Evolutionary conservation across 2,888 invertebrate genomes (phyloP).

Genomic region (Hirudinaria manillensis): DNA sequence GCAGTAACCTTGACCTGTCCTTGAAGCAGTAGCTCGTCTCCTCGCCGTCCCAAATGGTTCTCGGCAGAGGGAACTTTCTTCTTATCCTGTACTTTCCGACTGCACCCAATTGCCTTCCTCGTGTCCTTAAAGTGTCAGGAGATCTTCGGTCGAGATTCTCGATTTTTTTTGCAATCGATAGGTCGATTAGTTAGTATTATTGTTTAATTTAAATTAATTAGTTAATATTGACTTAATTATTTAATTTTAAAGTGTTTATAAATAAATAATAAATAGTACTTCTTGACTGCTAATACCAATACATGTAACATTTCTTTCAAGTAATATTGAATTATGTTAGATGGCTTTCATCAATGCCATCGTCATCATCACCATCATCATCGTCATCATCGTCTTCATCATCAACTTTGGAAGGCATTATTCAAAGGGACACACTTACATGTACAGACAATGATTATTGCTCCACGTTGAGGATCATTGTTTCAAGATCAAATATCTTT

Average conservation of each 20-base stretch:
- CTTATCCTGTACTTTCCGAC: conserved; percentile 28
- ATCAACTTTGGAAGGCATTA: not conserved
- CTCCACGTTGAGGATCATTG: no score
- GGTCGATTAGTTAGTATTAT: not conserved
- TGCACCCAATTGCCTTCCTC: conserved; percentile 28
- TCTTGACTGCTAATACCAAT: no score
- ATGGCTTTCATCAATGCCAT: conserved; percentile 5
- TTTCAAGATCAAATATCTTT: no score
- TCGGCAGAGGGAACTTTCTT: conserved; percentile 21
- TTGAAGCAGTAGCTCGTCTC: conserved; percentile 31
- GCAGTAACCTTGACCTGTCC: conserved; percentile 26
- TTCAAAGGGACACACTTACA: no score
- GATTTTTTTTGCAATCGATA: not conserved
- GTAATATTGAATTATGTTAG: no score
- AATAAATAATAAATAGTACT: no score
- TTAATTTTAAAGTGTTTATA: no score
- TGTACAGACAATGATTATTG: no score
- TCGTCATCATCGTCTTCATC: conserved; percentile 24
- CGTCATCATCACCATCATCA: conserved; percentile 10
- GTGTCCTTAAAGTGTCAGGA: not conserved
- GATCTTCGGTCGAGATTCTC: not conserved
- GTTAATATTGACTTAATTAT: not conserved
- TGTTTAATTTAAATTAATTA: not conserved
- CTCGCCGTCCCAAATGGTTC: conserved; percentile 30
- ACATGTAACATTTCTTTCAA: no score